Evolutionary conservation across 2,888 invertebrate genomes (phyloP), one percentile per base, ranked within the genome.

Genomic region (Leucophenga montana): DNA sequence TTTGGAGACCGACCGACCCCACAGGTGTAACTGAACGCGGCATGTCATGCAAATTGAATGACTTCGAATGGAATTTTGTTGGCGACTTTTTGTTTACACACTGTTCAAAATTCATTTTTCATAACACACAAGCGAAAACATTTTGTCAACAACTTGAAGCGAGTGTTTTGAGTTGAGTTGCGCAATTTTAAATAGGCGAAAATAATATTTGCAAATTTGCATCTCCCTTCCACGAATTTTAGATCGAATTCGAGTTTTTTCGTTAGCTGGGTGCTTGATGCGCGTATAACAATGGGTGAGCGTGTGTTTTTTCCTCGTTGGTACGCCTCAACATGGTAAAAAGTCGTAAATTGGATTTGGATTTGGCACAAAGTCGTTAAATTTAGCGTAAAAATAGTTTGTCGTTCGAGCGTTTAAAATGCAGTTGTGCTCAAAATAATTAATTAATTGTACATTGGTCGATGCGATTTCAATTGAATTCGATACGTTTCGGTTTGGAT

Each of bases 341-440:
- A 59, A 59, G 59, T 33, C 33, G 59, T 59, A 59, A 59, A 48
- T 64, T 22, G 22, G 65, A 79, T 79, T 83, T 85, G 85, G 80
- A 81, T 79, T 83, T 82, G 85, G 82, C 50, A 70, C 64, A 66
- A 73, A 64, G 77, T 81, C 85, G 83, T 84, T 80, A 83, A 84
- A 72, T 27, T 46, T 46, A 64, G 69, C 62, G 59, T 73, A 71
- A 79, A 79, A 75, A 78, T 80, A 77, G 76, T 76, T 77, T 76
- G 14, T 54, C 16, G 56, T 66, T 75, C 73, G 27, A 48, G 59
- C 77, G 77, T 75, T 71, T 75, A 76, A 73, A 73, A 73, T 48
- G 64, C 54, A 67, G 65, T 62, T 85, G 81, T 80, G 85, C 74
- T 62, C 69, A 77, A 82, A 80, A 85, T 83, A 77, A 66, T 70